A percentile compares a stretch with the other conserved stretches of the same genome.
Evolutionary conservation across 1,140 invertebrate genomes (phyloP).

Genomic region (Lerema accius): DNA sequence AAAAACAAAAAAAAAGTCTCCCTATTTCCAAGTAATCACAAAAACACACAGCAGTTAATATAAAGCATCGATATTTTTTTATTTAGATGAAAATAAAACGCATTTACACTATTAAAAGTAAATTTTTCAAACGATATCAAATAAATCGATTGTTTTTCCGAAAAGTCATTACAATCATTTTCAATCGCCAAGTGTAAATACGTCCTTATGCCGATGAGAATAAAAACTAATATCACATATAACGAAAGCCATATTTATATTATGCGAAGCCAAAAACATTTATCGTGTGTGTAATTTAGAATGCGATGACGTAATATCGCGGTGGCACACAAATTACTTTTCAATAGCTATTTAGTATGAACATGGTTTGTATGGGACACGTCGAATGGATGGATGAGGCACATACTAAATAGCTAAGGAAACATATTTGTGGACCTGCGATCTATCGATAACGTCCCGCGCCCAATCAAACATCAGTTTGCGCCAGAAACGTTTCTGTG

Average conservation of each 20-base stretch:
- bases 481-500: conserved; percentile 62
- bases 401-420: conserved; percentile 69
- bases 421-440: conserved; percentile 64
- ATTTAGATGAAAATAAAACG: too few species aligned
- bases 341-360: conserved; percentile 67
- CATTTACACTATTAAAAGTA: too few species aligned
- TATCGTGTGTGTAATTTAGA: conserved; percentile 25
- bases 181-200: too few species aligned
- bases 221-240: conserved; percentile 16
- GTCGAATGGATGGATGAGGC: conserved; percentile 58
- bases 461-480: conserved; percentile 65
- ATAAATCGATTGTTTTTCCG: too few species aligned
- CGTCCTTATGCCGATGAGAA: too few species aligned
- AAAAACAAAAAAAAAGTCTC: too few species aligned
- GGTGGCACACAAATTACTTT: conserved; percentile 59
- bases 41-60: too few species aligned
- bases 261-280: conserved; percentile 19
- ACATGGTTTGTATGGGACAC: conserved; percentile 45
- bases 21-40: too few species aligned
- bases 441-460: conserved; percentile 59
- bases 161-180: too few species aligned
- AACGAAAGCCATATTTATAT: conserved; percentile 11
- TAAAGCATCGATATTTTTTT: too few species aligned
- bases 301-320: conserved; percentile 25
- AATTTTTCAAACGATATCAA: too few species aligned